phyloP scores from a whole-genome alignment of 2,113 vertebrate genomes.

The Benitochromis conjunctus region DNA sequence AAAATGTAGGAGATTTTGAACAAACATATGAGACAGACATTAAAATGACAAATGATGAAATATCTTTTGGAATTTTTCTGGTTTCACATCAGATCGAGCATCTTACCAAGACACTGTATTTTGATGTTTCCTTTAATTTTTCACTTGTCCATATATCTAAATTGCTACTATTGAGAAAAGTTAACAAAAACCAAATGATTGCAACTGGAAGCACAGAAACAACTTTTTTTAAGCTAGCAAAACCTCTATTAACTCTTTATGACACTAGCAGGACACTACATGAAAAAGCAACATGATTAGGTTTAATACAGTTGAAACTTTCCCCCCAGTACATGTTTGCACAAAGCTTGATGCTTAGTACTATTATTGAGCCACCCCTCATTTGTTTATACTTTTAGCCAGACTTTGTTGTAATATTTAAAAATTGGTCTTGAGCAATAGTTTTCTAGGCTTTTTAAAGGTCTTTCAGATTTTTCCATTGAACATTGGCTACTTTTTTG shows the following conservation, averaged over 20 bases:
- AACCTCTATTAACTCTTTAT: background rate
- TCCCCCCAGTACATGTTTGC: background rate
- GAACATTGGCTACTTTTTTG: background rate
- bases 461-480: background rate
- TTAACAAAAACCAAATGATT: accelerated
- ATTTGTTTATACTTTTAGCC: background rate
- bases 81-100: background rate
- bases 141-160: background rate
- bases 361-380: background rate
- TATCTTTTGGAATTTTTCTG: background rate
- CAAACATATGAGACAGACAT: background rate
- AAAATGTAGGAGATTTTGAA: background rate
- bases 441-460: background rate
- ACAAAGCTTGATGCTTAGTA: background rate
- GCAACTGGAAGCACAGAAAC: background rate
- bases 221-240: background rate
- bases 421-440: background rate
- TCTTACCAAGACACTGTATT: background rate
- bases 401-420: background rate
- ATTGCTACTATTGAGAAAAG: background rate
- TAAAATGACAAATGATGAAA: background rate
- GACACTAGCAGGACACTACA: background rate
- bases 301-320: background rate
- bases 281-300: background rate
- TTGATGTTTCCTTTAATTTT: background rate